These are phyloP conservation scores for Torymus auratus DNA, from an alignment of 2,888 invertebrate species.

Conservation along the genomic window DNA sequence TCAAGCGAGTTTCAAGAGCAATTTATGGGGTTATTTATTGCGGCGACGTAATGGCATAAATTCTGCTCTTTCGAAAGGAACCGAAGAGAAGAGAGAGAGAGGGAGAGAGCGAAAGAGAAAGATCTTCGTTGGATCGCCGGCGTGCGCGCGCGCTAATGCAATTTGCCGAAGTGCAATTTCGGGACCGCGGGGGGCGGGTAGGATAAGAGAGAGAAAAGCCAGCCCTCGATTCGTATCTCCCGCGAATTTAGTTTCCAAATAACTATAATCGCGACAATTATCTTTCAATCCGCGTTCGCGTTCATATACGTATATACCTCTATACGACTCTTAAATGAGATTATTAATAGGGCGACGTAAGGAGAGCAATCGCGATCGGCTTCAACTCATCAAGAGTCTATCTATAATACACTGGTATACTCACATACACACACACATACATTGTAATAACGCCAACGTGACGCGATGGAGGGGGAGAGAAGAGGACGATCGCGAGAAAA, in stretches of 20 bases:
- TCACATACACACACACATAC: too few relatives aligned
- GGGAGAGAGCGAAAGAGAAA: not conserved
- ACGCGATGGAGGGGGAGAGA: not conserved
- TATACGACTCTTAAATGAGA: conserved; percentile 16
- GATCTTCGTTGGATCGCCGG: too few relatives aligned
- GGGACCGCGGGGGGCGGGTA: not conserved
- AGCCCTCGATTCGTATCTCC: not conserved
- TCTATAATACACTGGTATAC: too few relatives aligned
- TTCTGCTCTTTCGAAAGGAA: conserved; percentile 3
- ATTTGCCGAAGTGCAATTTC: conserved; percentile 43
- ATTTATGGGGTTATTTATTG: conserved; percentile 52
- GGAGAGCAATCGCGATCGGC: not conserved
- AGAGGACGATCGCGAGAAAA: conserved; percentile 71
- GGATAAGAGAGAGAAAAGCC: not conserved
- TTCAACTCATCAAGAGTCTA: conserved; percentile 1
- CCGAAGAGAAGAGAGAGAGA: not conserved
- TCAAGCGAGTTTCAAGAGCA: conserved; percentile 53
- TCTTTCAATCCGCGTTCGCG: conserved; percentile 30
- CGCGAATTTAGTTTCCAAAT: conserved; percentile 30
- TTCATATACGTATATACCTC: too few relatives aligned
- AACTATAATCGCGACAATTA: conserved; percentile 44
- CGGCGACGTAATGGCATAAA: conserved; percentile 35
- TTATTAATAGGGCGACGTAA: conserved; percentile 41
- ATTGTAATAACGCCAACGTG: not conserved
- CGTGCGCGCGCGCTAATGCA: conserved; percentile 29